These are phyloP conservation scores for Apis dorsata DNA, from an alignment of 1,140 invertebrate genomes.

Conservation along the genomic window DNA sequence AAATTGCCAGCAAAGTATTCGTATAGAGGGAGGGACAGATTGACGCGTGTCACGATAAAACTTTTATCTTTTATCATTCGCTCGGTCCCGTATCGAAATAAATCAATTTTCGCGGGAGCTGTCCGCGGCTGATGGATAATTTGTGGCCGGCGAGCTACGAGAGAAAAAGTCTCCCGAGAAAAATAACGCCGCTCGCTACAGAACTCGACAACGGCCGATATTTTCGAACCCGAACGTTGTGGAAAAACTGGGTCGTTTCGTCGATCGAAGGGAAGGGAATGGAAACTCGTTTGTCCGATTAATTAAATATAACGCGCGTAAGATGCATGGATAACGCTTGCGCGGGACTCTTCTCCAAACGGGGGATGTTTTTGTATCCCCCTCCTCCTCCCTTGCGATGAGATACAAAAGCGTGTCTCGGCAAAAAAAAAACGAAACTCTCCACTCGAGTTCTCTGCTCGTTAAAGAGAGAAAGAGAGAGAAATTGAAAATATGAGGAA, in stretches of 20 bases:
- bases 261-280: not conserved
- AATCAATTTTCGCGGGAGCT: conserved; percentile 3
- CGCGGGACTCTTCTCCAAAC: not conserved
- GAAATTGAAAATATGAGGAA: not conserved
- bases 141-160: not conserved
- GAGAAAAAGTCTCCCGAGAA: not conserved
- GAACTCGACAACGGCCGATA: not conserved
- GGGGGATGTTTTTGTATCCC: too few relatives aligned
- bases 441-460: too few relatives aligned
- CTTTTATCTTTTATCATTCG: conserved; percentile 1
- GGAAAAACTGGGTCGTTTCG: not conserved
- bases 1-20: not conserved
- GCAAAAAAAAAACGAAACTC: too few relatives aligned
- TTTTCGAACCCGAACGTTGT: not conserved
- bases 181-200: not conserved
- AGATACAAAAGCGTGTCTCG: too few relatives aligned
- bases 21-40: not conserved
- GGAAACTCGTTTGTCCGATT: not conserved
- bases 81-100: not conserved
- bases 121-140: conserved; percentile 16
- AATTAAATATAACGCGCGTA: conserved; percentile 4
- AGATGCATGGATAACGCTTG: not conserved
- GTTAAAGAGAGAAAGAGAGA: not conserved
- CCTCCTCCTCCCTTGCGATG: too few relatives aligned
- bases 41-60: not conserved